Evolutionary conservation across 2,113 vertebrate genomes (phyloP), one percentile per base, ranked within the genome.

Genomic region (Hiodon alosoides): DNA sequence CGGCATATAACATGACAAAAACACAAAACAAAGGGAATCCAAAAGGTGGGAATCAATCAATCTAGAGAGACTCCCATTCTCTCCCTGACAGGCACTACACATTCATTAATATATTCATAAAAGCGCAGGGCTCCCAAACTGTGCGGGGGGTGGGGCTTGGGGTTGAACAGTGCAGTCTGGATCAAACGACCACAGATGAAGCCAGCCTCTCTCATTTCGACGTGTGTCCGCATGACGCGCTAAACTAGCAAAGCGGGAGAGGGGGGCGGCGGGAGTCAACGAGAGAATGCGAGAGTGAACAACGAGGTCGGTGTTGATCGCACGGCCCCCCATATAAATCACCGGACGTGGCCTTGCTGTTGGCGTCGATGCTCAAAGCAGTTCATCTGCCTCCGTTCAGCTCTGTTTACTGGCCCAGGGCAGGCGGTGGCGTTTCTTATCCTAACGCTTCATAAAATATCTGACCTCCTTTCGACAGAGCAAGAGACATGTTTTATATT

Each of bases 171-270:
- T 64, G 61, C 14, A 17, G 61, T 17, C 5, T 4, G 61, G 16
- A 14, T 14, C 50, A 73, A 72, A 72, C 46, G 60, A 73, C 64
- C 53, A 17, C 50, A 53, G 4, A 73, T 65, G 72, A 65, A 54
- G n/a, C 51, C 50, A 7, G 14, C 50, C 61, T 10, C 10, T 4
- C 60, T 65, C 50, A 4, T 73, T 59, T 73, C 59, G 50, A 65
- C 60, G 7, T 3, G 61, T 31, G 31, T 31, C 31, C 2, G 31
- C 2, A 2, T 31, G 31, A 31, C 31, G 31, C 31, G 31, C 31
- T 31, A 31, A 52, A 5, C 16, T 48, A 52, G 31, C 5, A 60
- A 13, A 71, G 66, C n/a, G 6, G 7, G 3, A n/a, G 9, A 73
- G 48, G 10, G 72, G n/a, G 72, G 17, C 7, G 50, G 7, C 54